A percentile compares a stretch with the other conserved stretches of the same genome.
Conservation (phyloP, 2,888 invertebrate species). For the Hanleya hanleyi region DNA sequence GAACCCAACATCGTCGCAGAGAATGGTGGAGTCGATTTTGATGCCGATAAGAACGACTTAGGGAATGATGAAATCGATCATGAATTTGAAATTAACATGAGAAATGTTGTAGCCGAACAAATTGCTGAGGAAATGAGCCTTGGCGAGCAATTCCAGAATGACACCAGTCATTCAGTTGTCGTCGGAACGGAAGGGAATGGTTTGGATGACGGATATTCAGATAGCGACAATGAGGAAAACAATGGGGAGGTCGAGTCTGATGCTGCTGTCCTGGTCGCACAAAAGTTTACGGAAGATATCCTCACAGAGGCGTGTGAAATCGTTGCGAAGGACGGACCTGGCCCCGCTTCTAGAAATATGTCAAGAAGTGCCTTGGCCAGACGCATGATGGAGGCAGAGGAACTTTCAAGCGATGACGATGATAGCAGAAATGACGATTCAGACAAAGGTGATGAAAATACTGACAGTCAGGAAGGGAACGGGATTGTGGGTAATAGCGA, state of each 20-base stretch:
- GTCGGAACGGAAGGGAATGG: background rate
- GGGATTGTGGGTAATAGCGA: too few relatives aligned
- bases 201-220: background rate
- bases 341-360: background rate
- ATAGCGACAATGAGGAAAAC: background rate
- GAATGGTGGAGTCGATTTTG: background rate
- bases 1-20: background rate
- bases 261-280: background rate
- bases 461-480: too few relatives aligned
- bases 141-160: background rate
- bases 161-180: background rate
- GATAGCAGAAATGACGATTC: too few relatives aligned
- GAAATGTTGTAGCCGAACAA: background rate
- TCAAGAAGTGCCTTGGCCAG: background rate
- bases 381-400: background rate
- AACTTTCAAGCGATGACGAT: background rate
- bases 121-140: background rate
- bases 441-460: too few relatives aligned
- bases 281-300: conserved; percentile 3
- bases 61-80: background rate
- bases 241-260: too few relatives aligned
- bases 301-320: background rate
- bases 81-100: too few relatives aligned
- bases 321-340: background rate
- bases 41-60: background rate